phyloP scores from a whole-genome alignment of 2,888 invertebrate genomes.

The Cistogaster globosa region DNA sequence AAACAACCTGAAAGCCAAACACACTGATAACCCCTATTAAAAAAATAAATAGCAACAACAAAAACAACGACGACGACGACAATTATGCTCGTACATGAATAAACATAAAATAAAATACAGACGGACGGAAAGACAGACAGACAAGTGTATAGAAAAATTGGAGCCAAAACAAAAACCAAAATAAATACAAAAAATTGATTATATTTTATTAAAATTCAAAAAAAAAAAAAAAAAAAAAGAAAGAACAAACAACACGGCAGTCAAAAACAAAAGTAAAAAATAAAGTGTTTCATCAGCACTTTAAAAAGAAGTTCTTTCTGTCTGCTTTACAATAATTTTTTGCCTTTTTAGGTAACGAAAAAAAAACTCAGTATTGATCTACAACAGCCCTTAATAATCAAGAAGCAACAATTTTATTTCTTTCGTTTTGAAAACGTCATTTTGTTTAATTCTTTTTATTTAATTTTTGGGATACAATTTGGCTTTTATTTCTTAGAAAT shows the following conservation, averaged over 20 bases:
- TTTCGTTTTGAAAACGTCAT: constrained; percentile 67
- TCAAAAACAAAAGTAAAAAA: constrained; percentile 40
- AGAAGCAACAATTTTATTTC: constrained; percentile 42
- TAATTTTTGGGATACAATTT: constrained; percentile 53
- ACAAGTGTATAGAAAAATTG: constrained; percentile 72
- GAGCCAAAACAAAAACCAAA: constrained; percentile 71
- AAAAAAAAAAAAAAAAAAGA: constrained; percentile 49
- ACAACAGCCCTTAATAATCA: constrained; percentile 62
- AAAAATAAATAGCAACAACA: constrained; percentile 14
- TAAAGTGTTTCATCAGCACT: constrained; percentile 62
- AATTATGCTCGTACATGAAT: constrained; percentile 36
- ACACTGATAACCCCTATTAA: constrained; percentile 69
- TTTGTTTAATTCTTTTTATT: constrained; percentile 60
- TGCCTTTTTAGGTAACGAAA: constrained; percentile 61
- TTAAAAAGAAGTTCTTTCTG: constrained; percentile 3
- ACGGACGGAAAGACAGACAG: constrained; percentile 42
- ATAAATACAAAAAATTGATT: constrained; percentile 56
- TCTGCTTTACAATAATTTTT: constrained; percentile 19
- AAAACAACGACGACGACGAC: constrained; percentile 22
- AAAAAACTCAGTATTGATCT: constrained; percentile 7
- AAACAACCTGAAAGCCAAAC: constrained; percentile 67
- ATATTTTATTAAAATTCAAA: too few species aligned
- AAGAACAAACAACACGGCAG: constrained; percentile 14
- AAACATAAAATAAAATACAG: constrained; percentile 35
- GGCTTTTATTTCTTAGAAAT: constrained; percentile 83